Conservation (phyloP, 2,113 vertebrate genomes). For the Coregonus clupeaformis region DNA sequence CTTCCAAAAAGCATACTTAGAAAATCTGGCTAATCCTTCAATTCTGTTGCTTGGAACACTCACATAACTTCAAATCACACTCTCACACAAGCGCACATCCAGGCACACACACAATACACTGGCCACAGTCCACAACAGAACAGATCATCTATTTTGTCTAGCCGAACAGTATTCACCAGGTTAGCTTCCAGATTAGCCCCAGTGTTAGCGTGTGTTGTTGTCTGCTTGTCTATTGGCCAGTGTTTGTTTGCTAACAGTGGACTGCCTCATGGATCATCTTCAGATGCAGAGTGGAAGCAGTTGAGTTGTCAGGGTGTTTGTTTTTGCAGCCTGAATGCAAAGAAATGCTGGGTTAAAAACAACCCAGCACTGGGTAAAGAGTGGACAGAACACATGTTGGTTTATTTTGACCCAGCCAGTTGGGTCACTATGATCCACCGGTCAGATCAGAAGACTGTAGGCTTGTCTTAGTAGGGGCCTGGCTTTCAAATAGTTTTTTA, state of each 20-base stretch:
- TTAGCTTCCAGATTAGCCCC: constrained; percentile 55
- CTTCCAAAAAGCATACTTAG: neutral
- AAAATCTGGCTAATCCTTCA: constrained; percentile 63
- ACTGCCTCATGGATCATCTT: neutral
- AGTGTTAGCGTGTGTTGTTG: neutral
- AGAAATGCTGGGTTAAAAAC: too few relatives aligned
- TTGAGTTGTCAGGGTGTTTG: constrained; percentile 25
- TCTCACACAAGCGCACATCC: constrained; percentile 9
- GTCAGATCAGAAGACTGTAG: too few relatives aligned
- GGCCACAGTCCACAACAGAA: constrained; percentile 26
- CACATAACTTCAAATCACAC: constrained; percentile 19
- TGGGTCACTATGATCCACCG: too few relatives aligned
- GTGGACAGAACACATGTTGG: too few relatives aligned
- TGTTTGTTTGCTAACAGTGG: constrained; percentile 10
- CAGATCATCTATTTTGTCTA: constrained; percentile 60
- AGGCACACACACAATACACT: neutral
- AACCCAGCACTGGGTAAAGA: too few relatives aligned
- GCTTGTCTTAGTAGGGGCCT: too few relatives aligned
- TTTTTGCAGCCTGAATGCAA: neutral
- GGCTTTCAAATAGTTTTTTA: too few relatives aligned
- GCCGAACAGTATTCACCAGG: constrained; percentile 45
- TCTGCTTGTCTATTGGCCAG: neutral
- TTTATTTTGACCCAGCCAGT: too few relatives aligned
- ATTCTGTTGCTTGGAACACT: constrained; percentile 32
- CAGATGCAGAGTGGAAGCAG: neutral